phyloP scores from a whole-genome alignment of 1,140 invertebrate genomes.

The Nephila pilipes region DNA sequence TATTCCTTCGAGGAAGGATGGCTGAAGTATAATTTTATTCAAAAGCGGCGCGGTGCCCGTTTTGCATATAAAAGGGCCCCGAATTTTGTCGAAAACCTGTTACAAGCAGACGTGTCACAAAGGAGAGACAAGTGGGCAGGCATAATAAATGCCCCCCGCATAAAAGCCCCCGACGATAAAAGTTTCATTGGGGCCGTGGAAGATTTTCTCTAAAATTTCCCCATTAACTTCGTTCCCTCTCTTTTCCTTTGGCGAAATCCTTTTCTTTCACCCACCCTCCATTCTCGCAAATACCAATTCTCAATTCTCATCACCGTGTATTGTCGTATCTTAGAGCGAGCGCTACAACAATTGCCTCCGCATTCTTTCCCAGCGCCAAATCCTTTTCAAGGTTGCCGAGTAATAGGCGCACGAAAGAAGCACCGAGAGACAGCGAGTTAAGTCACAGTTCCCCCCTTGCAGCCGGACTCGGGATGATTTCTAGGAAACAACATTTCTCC shows the following conservation, averaged over 20 bases:
- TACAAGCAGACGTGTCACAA: slow-evolving; percentile 60
- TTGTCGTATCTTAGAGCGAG: slow-evolving; percentile 57
- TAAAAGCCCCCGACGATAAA: slow-evolving; percentile 64
- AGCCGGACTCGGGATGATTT: background rate
- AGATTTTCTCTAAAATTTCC: slow-evolving; percentile 71
- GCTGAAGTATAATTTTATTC: slow-evolving; percentile 65
- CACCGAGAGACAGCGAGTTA: background rate
- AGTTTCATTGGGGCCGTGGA: slow-evolving; percentile 65
- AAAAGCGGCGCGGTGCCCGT: slow-evolving; percentile 50
- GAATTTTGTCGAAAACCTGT: slow-evolving; percentile 68
- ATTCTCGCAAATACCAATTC: slow-evolving; percentile 66
- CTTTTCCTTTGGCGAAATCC: slow-evolving; percentile 3
- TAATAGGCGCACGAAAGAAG: slow-evolving; percentile 1
- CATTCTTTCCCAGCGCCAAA: slow-evolving; percentile 4
- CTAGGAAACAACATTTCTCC: no score
- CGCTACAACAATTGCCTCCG: slow-evolving; percentile 61
- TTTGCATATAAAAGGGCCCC: slow-evolving; percentile 66
- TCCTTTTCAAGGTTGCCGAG: slow-evolving; percentile 47
- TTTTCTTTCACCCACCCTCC: slow-evolving; percentile 12
- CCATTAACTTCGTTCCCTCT: slow-evolving; percentile 56
- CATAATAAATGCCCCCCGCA: slow-evolving; percentile 71
- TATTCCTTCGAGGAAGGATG: background rate
- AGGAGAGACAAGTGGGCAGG: slow-evolving; percentile 67
- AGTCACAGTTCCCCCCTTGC: background rate
- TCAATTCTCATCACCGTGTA: slow-evolving; percentile 67